phyloP scores from a whole-genome alignment of 2,888 invertebrate species.

The Drosophila paramelanica region DNA sequence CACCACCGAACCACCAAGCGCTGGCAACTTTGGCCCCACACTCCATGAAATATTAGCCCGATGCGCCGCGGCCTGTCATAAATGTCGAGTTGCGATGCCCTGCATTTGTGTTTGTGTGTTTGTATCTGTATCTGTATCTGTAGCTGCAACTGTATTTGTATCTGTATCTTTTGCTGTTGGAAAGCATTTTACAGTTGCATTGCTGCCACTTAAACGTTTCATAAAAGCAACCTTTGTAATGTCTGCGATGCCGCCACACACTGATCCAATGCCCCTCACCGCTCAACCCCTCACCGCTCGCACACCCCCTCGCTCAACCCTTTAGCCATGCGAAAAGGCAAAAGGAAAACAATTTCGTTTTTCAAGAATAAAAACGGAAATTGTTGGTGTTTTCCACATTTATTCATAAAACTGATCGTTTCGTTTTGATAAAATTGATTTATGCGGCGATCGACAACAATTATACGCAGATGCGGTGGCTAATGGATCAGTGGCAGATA shows the following conservation, averaged over 20 bases:
- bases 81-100: constrained; percentile 59
- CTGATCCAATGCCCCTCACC: constrained; percentile 9
- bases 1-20: constrained; percentile 20
- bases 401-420: constrained; percentile 81
- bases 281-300: constrained; percentile 1
- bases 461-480: constrained; percentile 79
- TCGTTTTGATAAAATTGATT: constrained; percentile 81
- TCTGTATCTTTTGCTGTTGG: constrained; percentile 34
- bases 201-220: constrained; percentile 79
- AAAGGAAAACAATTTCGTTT: constrained; percentile 53
- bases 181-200: constrained; percentile 78
- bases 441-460: constrained; percentile 79
- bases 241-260: constrained; percentile 52
- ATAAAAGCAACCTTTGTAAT: constrained; percentile 81
- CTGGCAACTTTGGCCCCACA: constrained; percentile 54
- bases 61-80: constrained; percentile 75
- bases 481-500: constrained; percentile 78
- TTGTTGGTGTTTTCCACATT: constrained; percentile 59
- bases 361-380: constrained; percentile 65
- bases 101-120: constrained; percentile 45
- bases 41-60: constrained; percentile 74
- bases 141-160: constrained; percentile 38
- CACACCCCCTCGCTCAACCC: constrained; percentile 3
- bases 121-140: constrained; percentile 16
- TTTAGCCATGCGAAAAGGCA: constrained; percentile 50